Conservation (phyloP, 1,140 invertebrate species). For the Magallana angulata region DNA sequence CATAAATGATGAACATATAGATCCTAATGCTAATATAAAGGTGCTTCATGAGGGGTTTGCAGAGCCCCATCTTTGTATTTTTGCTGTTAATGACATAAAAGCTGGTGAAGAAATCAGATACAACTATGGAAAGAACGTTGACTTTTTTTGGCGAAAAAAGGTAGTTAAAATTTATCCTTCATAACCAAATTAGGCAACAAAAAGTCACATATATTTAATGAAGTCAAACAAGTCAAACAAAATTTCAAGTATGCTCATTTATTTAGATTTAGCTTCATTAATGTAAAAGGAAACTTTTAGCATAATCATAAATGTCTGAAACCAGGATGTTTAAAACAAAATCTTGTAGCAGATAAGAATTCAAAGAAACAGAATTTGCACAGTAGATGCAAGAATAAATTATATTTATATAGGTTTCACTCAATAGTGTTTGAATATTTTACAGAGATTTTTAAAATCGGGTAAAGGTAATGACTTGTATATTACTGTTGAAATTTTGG, state of each 20-base stretch:
- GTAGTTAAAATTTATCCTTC: neutral
- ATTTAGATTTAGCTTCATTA: neutral
- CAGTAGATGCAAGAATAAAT: neutral
- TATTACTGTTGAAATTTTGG: conserved; percentile 12
- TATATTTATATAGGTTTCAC: neutral
- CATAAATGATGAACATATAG: conserved; percentile 3
- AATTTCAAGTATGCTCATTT: neutral
- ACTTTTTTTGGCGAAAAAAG: conserved; percentile 1
- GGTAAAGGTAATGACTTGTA: neutral
- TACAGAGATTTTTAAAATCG: neutral
- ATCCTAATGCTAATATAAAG: neutral
- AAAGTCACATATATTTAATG: neutral
- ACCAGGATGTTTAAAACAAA: neutral
- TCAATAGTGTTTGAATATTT: neutral
- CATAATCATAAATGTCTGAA: neutral
- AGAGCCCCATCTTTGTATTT: neutral
- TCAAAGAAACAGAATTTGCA: neutral
- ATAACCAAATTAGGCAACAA: neutral
- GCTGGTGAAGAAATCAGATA: conserved; percentile 11
- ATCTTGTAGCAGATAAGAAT: neutral
- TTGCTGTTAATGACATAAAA: conserved; percentile 18
- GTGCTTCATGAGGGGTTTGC: conserved; percentile 1
- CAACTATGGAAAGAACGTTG: conserved; percentile 11
- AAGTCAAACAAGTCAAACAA: neutral
- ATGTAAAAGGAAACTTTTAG: conserved; percentile 6